Evolutionary conservation across 2,888 invertebrate genomes (phyloP), one percentile per base, ranked within the genome.

Genomic region (Malacosoma neustria): DNA sequence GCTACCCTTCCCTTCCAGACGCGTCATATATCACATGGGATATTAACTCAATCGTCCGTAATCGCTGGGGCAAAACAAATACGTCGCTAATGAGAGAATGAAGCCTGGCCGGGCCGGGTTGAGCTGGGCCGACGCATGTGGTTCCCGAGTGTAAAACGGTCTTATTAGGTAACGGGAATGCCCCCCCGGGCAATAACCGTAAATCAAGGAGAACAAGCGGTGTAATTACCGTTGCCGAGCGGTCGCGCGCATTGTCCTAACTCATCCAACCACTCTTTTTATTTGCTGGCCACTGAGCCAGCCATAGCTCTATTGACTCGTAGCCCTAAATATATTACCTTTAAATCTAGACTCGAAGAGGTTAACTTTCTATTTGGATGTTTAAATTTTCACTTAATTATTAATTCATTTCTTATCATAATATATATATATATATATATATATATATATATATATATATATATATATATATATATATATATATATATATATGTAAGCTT

Each of bases 161-260:
- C 84, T 85, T 85, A 84, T 85, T 85, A 84, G 80, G 84, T 84
- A 82, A 76, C 82, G 73, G 79, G 81, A 76, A 81, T 81, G 70
- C 80, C 84, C 82, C 80, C 77, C 74, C 77, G 79, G 79, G 85
- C 86, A 87, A 87, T 87, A 87, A 87, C 85, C 82, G 82, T 87
- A 86, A 87, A 82, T 82, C 84, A 87, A 77, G 76, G 74, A 79
- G 82, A 86, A 84, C 87, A 86, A 87, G 86, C 87, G 82, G 80
- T 80, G 86, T 87, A 87, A 87, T 87, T 87, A 87, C 87, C 80
- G 75, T 61, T 72, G 79, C 70, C 71, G 75, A 74, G 77, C 81
- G 81, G 80, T 80, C 80, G 76, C 79, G 61, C 70, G 73, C 77
- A 59, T 59, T 66, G 76, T 79, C 77, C 77, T 84, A 82, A 85